phyloP scores from a whole-genome alignment of 2,113 vertebrate genomes.

The Ia io region DNA sequence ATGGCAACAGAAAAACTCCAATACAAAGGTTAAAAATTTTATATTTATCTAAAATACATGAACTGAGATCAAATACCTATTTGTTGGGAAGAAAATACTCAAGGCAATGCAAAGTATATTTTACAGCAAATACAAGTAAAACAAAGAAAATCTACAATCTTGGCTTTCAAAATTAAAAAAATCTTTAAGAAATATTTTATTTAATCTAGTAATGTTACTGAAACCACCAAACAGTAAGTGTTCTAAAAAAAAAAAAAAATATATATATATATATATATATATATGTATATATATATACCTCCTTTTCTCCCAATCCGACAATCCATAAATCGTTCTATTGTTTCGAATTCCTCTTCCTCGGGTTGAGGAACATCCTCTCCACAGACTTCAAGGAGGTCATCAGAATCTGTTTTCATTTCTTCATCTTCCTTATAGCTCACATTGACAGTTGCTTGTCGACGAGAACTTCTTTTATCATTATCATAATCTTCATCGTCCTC shows the following conservation, averaged over 20 bases:
- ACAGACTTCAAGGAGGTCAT: constrained; percentile 95
- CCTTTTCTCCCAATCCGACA: constrained; percentile 92
- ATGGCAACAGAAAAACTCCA: not conserved
- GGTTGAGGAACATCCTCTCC: constrained; percentile 96
- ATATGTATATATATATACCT: too few relatives aligned
- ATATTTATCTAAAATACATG: not conserved
- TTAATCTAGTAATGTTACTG: not conserved
- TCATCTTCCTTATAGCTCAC: constrained; percentile 98
- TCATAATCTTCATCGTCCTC: constrained; percentile 84
- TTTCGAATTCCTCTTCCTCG: constrained; percentile 99
- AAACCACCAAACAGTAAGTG: not conserved
- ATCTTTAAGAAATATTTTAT: not conserved
- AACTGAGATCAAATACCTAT: not conserved
- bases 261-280: too few relatives aligned
- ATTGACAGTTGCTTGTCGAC: constrained; percentile 97
- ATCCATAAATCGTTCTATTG: constrained; percentile 97
- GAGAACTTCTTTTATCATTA: constrained; percentile 91
- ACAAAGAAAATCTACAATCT: not conserved
- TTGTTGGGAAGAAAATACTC: not conserved
- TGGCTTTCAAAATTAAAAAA: not conserved
- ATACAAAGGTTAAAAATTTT: not conserved
- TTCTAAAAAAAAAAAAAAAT: not conserved
- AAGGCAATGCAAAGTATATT: not conserved
- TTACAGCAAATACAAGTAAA: constrained; percentile 20
- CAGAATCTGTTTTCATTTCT: constrained; percentile 97